Evolutionary conservation across 2,113 vertebrate species (phyloP).

Genomic region (Cyprinodon tularosa): DNA sequence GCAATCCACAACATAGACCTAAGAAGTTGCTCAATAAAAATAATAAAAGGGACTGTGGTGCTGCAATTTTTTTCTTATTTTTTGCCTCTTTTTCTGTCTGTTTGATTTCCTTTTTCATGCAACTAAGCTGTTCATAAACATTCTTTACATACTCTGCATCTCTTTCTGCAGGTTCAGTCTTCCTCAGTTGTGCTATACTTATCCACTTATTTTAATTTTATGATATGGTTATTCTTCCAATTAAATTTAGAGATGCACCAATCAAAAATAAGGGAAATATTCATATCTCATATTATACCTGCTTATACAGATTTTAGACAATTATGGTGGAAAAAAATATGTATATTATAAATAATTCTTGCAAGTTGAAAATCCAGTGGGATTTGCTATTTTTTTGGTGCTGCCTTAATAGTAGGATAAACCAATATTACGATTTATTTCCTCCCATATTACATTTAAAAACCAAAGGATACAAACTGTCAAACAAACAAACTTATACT

Average conservation of each 20-base stretch:
- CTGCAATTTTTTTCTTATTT: conserved; percentile 69
- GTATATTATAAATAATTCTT: background rate
- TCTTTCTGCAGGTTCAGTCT: conserved; percentile 37
- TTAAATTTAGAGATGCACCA: background rate
- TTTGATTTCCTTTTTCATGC: conserved; percentile 25
- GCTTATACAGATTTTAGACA: too few species aligned
- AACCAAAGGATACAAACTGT: background rate
- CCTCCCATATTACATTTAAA: background rate
- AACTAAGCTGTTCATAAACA: conserved; percentile 52
- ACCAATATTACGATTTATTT: background rate
- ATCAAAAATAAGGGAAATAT: background rate
- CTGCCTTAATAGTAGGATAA: background rate
- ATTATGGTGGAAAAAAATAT: too few species aligned
- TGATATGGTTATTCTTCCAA: background rate
- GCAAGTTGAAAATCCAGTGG: background rate
- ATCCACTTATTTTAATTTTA: background rate
- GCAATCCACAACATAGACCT: conserved; percentile 64
- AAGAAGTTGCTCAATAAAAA: conserved; percentile 74
- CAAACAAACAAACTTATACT: background rate
- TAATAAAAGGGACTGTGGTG: conserved; percentile 52
- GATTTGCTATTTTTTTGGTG: background rate
- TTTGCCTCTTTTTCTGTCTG: conserved; percentile 50
- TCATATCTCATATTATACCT: background rate
- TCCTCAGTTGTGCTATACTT: conserved; percentile 31
- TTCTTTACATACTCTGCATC: conserved; percentile 38